These are phyloP conservation scores for Zophobas atratus DNA, from an alignment of 1,140 invertebrate genomes.

Conservation along the genomic window DNA sequence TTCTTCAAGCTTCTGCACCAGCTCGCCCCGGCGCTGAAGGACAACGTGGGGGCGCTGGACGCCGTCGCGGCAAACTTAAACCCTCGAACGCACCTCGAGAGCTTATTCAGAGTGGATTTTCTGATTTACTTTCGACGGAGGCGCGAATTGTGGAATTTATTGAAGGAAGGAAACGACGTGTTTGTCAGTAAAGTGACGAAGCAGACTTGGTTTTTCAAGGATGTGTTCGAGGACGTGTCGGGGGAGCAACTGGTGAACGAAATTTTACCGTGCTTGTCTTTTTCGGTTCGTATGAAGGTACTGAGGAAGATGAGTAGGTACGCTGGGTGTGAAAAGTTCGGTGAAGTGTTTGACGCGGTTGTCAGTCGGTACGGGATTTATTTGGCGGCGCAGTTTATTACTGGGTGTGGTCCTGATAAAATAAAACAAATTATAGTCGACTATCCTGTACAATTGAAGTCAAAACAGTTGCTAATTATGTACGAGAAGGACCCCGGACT, in stretches of 20 bases:
- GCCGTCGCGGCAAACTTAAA: not conserved
- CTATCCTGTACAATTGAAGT: slow-evolving; percentile 9
- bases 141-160: slow-evolving; percentile 20
- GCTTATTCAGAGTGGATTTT: slow-evolving; percentile 47
- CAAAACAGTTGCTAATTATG: slow-evolving; percentile 42
- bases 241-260: slow-evolving; percentile 35
- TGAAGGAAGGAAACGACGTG: slow-evolving; percentile 50
- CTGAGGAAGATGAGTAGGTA: slow-evolving; percentile 39
- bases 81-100: slow-evolving; percentile 44
- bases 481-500: slow-evolving; percentile 43
- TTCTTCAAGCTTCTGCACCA: slow-evolving; percentile 42
- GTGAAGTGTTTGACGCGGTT: slow-evolving; percentile 44
- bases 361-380: slow-evolving; percentile 45
- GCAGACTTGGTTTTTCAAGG: slow-evolving; percentile 48
- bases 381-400: slow-evolving; percentile 31
- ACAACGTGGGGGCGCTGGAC: slow-evolving; percentile 5
- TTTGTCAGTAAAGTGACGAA: slow-evolving; percentile 50
- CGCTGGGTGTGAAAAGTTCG: slow-evolving; percentile 22
- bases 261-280: slow-evolving; percentile 48
- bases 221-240: slow-evolving; percentile 25
- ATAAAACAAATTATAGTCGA: slow-evolving; percentile 26
- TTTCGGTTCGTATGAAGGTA: slow-evolving; percentile 44
- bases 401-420: slow-evolving; percentile 39
- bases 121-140: slow-evolving; percentile 41
- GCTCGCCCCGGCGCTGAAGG: slow-evolving; percentile 10